Base-by-base conservation (phyloP, 2,888 invertebrate genomes). In the Chalcis sispes region DNA sequence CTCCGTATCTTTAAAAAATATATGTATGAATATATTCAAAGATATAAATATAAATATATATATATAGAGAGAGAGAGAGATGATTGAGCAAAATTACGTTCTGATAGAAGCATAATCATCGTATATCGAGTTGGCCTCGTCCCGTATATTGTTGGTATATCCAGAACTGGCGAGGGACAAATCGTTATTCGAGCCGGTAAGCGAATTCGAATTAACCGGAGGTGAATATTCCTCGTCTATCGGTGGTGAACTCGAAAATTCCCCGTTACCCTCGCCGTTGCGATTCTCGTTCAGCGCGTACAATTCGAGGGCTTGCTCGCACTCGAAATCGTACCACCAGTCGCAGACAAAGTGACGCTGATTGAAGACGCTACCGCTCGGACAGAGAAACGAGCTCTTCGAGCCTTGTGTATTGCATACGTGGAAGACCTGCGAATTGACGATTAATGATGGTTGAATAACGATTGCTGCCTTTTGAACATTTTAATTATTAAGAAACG, bases 281-380 rank as follows among this genome's bases (percentile, higher is more conserved):
- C n/a, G n/a, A n/a, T n/a, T n/a, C n/a, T n/a, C n/a, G 73, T 83
- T 82, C 42, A 82, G 61, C 2, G 81, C 78, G 59, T 84, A 82
- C 29, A 83, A 77, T 72, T 84, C 81, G 27, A 69, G 58, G 0
- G 82, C 81, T 36, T 79, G 79, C 29, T 86, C 85, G 80, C 91
- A 91, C 75, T 90, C 89, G 54, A 90, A 89, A 77, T 90, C 90
- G 83, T 90, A 90, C 91, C 91, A 91, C 91, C 91, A 91, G 80
- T 91, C 91, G 80, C 91, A 91, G 27, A 90, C 90, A 79, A 90
- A 90, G 77, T 90, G 89, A 77, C 89, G 88, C 81, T 91, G 91
- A 82, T 91, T 91, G 85, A 91, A 91, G 62, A 91, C 86, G 64
- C 90, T 91, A 61, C 91, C 91, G 76, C 90, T 89, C 18, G 91